Evolutionary conservation across 2,888 invertebrate species (phyloP), one percentile per base, ranked within the genome.

Genomic region (Flexamia atlantica): DNA sequence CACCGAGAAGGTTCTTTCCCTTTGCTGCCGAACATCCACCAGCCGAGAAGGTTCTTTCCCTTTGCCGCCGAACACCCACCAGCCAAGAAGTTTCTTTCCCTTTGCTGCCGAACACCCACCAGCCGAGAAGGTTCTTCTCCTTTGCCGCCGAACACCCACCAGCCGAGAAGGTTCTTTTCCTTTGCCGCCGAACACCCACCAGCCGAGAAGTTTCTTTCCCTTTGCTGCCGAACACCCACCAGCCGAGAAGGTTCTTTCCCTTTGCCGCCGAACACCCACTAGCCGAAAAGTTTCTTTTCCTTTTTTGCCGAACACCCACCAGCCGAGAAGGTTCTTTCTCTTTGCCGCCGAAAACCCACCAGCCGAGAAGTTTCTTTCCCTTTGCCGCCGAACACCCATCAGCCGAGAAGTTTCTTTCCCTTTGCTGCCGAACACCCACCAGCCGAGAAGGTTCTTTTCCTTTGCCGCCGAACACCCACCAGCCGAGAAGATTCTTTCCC

Each of bases 141-240:
- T 9, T 36, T 9, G 46, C 14, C 46, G 17, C 46, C 3, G 46
- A 46, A 46, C 46, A 46, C 46, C 46, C 46, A 46, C 12, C 14
- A 46, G 12, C 17, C 46, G 46, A 17, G 46, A 17, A 46, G 46
- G 2, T 46, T 9, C 9, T 4, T 9, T 2, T 46, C n/a, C n/a
- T n/a, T n/a, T n/a, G 28, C 28, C 64, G 64, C 28, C 25, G 64
- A 64, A 25, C 28, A 28, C 64, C 64, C 64, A 64, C 64, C 30
- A 64, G 64, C 17, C 46, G 46, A 46, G 14, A 12, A 14, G 46
- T 14, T 46, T 17, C 14, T 10, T 14, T 17, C 3, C 17, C 46
- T 2, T 17, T 9, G 46, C 12, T 3, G 46, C 46, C 12, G 46
- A 46, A 46, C 14, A 46, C 12, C 12, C 46, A 46, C 46, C 3